Percentiles rank a stretch among this genome's conserved stretches.
These are phyloP conservation scores for Spodoptera frugiperda DNA, from an alignment of 1,140 invertebrate species.

Conservation along the genomic window DNA sequence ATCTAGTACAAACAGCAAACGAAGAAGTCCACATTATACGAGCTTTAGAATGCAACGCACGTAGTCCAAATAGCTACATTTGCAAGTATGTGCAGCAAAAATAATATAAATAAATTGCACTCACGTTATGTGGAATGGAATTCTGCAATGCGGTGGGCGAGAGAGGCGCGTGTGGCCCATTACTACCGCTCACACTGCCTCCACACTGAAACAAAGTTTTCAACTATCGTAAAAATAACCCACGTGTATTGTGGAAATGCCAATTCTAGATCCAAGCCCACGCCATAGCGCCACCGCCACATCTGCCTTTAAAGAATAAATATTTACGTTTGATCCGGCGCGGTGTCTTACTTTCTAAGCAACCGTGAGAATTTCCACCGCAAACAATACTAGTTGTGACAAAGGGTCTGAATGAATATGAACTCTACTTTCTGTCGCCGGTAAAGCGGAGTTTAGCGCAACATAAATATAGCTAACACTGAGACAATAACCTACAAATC, in stretches of 20 bases:
- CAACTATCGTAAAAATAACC: constrained; percentile 61
- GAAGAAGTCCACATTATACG: constrained; percentile 15
- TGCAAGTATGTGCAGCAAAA: constrained; percentile 37
- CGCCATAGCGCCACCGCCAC: constrained; percentile 7
- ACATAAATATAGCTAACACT: constrained; percentile 20
- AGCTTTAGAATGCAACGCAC: constrained; percentile 14
- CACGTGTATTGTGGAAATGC: constrained; percentile 47
- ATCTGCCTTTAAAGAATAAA: constrained; percentile 36
- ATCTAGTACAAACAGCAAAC: constrained; percentile 3
- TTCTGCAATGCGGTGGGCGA: constrained; percentile 82
- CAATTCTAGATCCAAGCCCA: constrained; percentile 30
- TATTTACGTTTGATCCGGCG: constrained; percentile 44
- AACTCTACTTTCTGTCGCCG: constrained; percentile 38
- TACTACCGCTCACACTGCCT: constrained; percentile 76
- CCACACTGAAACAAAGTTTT: constrained; percentile 70
- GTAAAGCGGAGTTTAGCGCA: constrained; percentile 10
- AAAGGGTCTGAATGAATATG: constrained; percentile 36
- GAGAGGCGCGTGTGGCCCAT: constrained; percentile 81
- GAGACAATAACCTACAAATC: constrained; percentile 41
- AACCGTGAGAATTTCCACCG: constrained; percentile 40
- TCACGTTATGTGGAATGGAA: constrained; percentile 79
- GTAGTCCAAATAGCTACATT: constrained; percentile 35
- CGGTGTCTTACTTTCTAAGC: constrained; percentile 47
- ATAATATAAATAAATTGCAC: constrained; percentile 49
- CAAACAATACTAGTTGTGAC: constrained; percentile 33